Evolutionary conservation across 2,113 vertebrate genomes (phyloP), one percentile per base, ranked within the genome.

Genomic region (Chlamydotis undulata): DNA sequence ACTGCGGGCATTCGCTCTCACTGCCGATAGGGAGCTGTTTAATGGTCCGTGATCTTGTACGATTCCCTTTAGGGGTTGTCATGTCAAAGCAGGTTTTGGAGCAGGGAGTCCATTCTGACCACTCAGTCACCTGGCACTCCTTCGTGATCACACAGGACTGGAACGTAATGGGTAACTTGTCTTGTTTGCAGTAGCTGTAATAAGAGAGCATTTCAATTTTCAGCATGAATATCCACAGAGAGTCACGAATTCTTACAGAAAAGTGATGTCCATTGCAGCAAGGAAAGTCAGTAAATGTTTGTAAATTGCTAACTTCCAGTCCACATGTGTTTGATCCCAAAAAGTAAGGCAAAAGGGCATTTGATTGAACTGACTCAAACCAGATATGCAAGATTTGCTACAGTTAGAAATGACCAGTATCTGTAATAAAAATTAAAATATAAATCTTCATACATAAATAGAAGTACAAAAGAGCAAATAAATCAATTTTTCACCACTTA

Each of bases 61-160:
- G 98, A 2, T 96, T 96, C 41, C 99, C 99, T 61, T 96, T 94
- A 15, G 98, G 98, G 25, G 98, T 97, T 12, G 94, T 96, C 24
- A 92, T 91, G 85, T 99, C 98, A 9, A 94, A 77, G 91, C 99
- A 99, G 8, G 97, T 97, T 96, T 99, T 99, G 61, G 99, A 98
- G 96, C 99, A 99, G 11, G 98, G 93, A 14, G 98, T 98, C 99
- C 99, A 99, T 39, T 98, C 97, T 1, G 97, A 94, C 99, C 99
- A 99, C 63, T 99, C 99, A 1, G 98, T 98, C 77, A 99, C 92
- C 90, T 98, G 98, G 93, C 99, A 99, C 88, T 99, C 99, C 91
- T 98, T 99, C 17, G 98, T 97, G 33, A 99, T 98, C 88, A 99
- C 98, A 59, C 99, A 99, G 80, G 99, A 98, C 97, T 99, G 99